phyloP scores from a whole-genome alignment of 2,797 vertebrate species.

The Pipistrellus kuhlii region DNA sequence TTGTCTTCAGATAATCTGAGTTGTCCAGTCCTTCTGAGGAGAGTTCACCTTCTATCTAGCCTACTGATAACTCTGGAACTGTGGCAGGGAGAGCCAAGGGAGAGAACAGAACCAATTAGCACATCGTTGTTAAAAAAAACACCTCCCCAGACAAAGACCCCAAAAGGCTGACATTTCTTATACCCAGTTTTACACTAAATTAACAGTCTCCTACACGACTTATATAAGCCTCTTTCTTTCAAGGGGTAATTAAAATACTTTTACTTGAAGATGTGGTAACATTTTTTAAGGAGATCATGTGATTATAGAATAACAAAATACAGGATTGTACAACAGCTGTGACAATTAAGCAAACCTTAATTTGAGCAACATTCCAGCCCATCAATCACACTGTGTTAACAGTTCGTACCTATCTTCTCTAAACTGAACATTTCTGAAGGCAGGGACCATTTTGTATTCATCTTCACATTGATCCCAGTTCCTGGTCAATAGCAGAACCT shows the following conservation, averaged over 20 bases:
- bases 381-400: neutral
- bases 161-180: neutral
- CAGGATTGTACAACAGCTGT: neutral
- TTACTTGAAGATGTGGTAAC: neutral
- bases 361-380: neutral
- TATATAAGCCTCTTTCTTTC: constrained; percentile 11
- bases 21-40: constrained; percentile 95
- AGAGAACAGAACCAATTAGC: constrained; percentile 66
- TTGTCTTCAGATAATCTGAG: constrained; percentile 93
- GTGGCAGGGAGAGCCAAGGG: constrained; percentile 84
- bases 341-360: neutral
- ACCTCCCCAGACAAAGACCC: neutral
- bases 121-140: neutral
- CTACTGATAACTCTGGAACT: constrained; percentile 92
- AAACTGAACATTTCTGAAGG: neutral
- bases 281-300: constrained; percentile 2
- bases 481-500: neutral
- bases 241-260: neutral
- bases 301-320: neutral
- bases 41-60: constrained; percentile 93
- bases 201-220: constrained; percentile 6
- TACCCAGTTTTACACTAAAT: neutral
- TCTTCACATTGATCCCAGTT: constrained; percentile 14
- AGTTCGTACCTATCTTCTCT: neutral
- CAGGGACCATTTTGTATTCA: neutral